Conservation (phyloP, 2,113 vertebrate genomes). For the Sigmodon hispidus region DNA sequence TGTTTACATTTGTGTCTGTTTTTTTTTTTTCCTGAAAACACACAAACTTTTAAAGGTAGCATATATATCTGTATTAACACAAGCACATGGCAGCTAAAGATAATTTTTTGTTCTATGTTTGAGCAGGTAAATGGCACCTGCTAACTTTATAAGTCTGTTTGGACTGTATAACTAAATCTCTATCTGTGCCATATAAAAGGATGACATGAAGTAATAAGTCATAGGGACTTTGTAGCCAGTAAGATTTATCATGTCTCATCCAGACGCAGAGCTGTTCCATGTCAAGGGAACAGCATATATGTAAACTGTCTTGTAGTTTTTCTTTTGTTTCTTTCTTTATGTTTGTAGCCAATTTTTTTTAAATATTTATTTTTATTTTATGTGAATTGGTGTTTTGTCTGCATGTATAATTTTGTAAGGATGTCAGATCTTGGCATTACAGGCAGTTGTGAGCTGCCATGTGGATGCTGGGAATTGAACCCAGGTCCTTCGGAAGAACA, state of each 20-base stretch:
- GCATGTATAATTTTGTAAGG: no score
- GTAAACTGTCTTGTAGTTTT: not conserved
- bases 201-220: not conserved
- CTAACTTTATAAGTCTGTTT: not conserved
- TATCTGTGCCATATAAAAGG: not conserved
- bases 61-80: not conserved
- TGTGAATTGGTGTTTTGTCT: no score
- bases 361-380: no score
- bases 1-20: no score
- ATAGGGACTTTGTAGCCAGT: not conserved
- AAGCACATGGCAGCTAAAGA: not conserved
- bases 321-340: not conserved
- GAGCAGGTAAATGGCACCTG: no score
- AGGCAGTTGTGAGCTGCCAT: no score
- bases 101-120: not conserved
- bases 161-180: not conserved
- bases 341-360: no score
- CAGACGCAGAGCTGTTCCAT: not conserved
- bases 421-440: no score
- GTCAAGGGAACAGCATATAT: not conserved
- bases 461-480: no score
- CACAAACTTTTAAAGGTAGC: not conserved
- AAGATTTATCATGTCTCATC: not conserved
- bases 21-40: not conserved
- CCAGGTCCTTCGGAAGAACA: no score